Conservation (phyloP, 2,888 invertebrate species). For the Norana najaformis region DNA sequence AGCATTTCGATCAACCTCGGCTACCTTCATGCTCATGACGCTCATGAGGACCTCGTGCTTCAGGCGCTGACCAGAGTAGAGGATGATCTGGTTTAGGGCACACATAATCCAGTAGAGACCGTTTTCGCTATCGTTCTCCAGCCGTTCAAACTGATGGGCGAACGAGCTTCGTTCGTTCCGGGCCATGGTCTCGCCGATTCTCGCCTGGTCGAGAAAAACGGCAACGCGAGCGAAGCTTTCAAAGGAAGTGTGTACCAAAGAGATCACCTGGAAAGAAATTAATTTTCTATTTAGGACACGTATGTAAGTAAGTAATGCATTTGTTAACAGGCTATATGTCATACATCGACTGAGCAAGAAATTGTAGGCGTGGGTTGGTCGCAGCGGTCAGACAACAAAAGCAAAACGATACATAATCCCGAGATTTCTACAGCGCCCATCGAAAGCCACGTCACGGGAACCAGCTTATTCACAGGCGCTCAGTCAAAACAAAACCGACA, state of each 20-base stretch:
- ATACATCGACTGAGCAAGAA: too few species aligned
- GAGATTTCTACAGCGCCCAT: too few species aligned
- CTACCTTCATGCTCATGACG: background rate
- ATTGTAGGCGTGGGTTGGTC: too few species aligned
- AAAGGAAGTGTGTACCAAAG: background rate
- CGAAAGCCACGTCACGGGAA: too few species aligned
- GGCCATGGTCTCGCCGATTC: constrained; percentile 5
- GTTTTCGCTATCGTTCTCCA: constrained; percentile 4
- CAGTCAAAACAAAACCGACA: too few species aligned
- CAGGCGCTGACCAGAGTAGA: background rate
- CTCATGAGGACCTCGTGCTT: background rate
- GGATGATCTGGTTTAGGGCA: constrained; percentile 21
- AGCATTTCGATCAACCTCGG: constrained; percentile 8
- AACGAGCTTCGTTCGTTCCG: background rate
- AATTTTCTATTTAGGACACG: background rate
- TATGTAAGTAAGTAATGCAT: background rate
- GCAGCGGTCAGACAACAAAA: too few species aligned
- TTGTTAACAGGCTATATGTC: background rate
- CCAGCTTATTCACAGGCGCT: too few species aligned
- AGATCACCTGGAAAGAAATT: background rate
- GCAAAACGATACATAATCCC: too few species aligned
- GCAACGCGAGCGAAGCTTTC: constrained; percentile 24
- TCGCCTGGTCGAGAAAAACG: constrained; percentile 26
- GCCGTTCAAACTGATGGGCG: constrained; percentile 18
- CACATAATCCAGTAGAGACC: constrained; percentile 27